Base-by-base conservation (phyloP, 2,113 vertebrate genomes). In the Cyanistes caeruleus region DNA sequence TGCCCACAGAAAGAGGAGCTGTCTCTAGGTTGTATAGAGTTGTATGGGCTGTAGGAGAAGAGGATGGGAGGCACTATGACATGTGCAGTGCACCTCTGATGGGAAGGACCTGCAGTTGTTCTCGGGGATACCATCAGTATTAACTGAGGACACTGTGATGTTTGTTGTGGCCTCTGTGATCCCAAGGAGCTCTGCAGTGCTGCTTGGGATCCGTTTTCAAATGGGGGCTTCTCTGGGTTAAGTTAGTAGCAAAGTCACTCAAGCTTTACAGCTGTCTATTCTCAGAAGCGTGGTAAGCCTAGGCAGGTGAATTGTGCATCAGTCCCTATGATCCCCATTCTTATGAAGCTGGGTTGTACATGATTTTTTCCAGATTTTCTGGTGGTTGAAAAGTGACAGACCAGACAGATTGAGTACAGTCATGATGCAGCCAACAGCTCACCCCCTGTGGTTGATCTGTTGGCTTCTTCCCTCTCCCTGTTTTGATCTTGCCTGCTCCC, bases 21-120 rank as follows among this genome's bases (percentile, higher is more conserved):
- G 69, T 67, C 68, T 53, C 18, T 35, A 43, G 18, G 15, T 68
- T 44, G 1, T 20, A 7, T 30, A 39, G 39, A 62, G 12, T n/a
- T 11, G 1, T 33, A 3, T 21, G 43, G 35, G 13, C 52, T 51
- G 11, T 55, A 14, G 0, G 0, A 24, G 49, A 68, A 49, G n/a
- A 75, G n/a, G 19, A 55, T 5, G 4, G 49, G 35, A 64, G 43
- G 23, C 33, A 46, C 22, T 13, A 76, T 5, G 12, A 39, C 9
- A 4, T 2, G 11, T 55, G 39, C 19, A 12, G 15, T 39, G 21
- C 23, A 8, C 28, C 33, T 70, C 53, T 3, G 0, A 1, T n/a
- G 9, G 46, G 35, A 44, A 68, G 13, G 15, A 22, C 8, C 58
- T 55, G 3, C 58, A 43, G 44, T 46, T 78, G 39, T 49, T 90